phyloP scores from a whole-genome alignment of 1,140 invertebrate genomes.

The Spodoptera frugiperda region DNA sequence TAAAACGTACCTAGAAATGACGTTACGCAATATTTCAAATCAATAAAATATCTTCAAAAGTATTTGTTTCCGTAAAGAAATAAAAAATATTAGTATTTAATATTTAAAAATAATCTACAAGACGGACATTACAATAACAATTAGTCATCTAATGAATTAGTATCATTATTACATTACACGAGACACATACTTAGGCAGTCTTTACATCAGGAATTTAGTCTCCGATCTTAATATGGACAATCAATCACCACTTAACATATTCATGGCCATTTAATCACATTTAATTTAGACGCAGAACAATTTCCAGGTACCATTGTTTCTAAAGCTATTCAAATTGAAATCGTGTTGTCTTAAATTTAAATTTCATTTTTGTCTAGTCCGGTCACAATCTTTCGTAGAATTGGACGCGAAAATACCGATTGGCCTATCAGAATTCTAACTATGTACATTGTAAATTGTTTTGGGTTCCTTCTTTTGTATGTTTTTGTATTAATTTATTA shows the following conservation, averaged over 20 bases:
- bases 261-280: conserved; percentile 24
- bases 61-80: too few species aligned
- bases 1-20: too few species aligned
- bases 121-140: too few species aligned
- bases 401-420: conserved; percentile 19
- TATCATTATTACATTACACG: too few species aligned
- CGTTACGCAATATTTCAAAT: too few species aligned
- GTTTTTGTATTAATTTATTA: not conserved
- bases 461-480: conserved; percentile 26
- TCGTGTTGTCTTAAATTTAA: conserved; percentile 34
- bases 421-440: conserved; percentile 25
- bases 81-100: too few species aligned
- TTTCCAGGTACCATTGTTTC: conserved; percentile 18
- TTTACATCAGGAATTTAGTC: too few species aligned
- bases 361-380: conserved; percentile 28
- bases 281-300: conserved; percentile 4
- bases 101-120: too few species aligned
- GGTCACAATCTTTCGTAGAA: conserved; percentile 28
- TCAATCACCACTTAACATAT: conserved; percentile 9
- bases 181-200: too few species aligned
- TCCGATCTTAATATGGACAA: not conserved
- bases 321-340: conserved; percentile 19
- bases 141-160: too few species aligned
- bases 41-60: too few species aligned
- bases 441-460: conserved; percentile 19